These are phyloP conservation scores for Rhagium mordax DNA, from an alignment of 2,888 invertebrate species.

Conservation along the genomic window DNA sequence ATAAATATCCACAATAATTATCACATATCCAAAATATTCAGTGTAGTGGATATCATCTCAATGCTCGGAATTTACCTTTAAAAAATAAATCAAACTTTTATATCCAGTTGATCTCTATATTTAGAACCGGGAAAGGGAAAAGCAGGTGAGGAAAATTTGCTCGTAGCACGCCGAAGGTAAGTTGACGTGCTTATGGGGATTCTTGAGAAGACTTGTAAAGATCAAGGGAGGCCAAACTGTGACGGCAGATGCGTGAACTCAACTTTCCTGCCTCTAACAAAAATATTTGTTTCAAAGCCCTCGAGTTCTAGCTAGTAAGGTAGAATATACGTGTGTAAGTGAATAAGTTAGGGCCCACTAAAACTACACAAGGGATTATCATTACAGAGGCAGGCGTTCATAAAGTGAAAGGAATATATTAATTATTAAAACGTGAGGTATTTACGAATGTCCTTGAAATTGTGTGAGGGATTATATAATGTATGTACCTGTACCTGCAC, in stretches of 20 bases:
- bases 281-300: conserved; percentile 30
- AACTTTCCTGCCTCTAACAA: conserved; percentile 24
- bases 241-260: conserved; percentile 29
- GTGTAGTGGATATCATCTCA: not conserved
- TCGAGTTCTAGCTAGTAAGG: conserved; percentile 6
- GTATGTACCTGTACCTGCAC: not conserved
- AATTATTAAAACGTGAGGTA: conserved; percentile 17
- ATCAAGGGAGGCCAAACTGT: conserved; percentile 28
- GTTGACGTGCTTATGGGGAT: conserved; percentile 31
- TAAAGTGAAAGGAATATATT: conserved; percentile 24
- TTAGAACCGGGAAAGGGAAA: not conserved
- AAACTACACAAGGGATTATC: conserved; percentile 22
- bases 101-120: not conserved
- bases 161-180: conserved; percentile 19
- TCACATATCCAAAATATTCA: not conserved
- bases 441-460: not conserved
- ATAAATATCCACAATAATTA: too few relatives aligned
- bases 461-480: not conserved
- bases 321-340: conserved; percentile 24
- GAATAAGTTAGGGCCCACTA: conserved; percentile 29
- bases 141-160: conserved; percentile 20
- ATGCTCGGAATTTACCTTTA: not conserved
- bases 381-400: conserved; percentile 7
- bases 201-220: conserved; percentile 31
- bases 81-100: conserved; percentile 20